Base-by-base conservation (phyloP, 2,888 invertebrate species). In the Xanthia icteritia region DNA sequence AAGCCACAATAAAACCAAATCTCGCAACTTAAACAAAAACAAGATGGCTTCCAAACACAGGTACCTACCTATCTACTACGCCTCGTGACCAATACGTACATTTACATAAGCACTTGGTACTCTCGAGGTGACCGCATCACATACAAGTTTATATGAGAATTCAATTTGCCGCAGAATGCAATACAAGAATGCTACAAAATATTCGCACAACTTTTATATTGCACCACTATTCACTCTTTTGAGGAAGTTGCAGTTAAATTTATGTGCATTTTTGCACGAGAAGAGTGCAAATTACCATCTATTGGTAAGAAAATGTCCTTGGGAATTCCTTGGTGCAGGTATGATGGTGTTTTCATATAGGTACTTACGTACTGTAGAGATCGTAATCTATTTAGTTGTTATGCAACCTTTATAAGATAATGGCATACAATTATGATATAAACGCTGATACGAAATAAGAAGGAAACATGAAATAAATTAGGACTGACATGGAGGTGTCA, bases 131-230 rank as follows among this genome's bases (percentile, higher is more conserved):
- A 88, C 89, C 90, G 82, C 86, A 82, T 86, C 86, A 79, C n/a
- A n/a, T n/a, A n/a, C n/a, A n/a, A n/a, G 77, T 56, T 81, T 72
- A 78, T 76, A 83, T 58, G 68, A 78, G 83, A 90, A 89, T 92
- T 90, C 89, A 91, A 90, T 91, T 91, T 90, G 84, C 85, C 76
- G 73, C 85, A 84, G 81, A 85, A 83, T 83, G 82, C 82, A 82
- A 64, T 83, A 83, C 83, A 86, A 85, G 82, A 88, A 86, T 84
- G 72, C 71, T 73, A 82, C 82, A 82, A 86, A 86, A 86, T 85
- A 86, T 88, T 83, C 84, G 68, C 73, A 63, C 79, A 78, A 88
- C 81, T 84, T 88, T 86, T 87, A 78, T 81, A 79, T 89, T 83
- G 79, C 79, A 82, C 54, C 56, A 23, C 79, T 39, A 83, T 89